Evolutionary conservation across 35 echinoderm and acorn worm species (phyloP), one percentile per base, ranked within the genome.

Genomic region (Diadema setosum): DNA sequence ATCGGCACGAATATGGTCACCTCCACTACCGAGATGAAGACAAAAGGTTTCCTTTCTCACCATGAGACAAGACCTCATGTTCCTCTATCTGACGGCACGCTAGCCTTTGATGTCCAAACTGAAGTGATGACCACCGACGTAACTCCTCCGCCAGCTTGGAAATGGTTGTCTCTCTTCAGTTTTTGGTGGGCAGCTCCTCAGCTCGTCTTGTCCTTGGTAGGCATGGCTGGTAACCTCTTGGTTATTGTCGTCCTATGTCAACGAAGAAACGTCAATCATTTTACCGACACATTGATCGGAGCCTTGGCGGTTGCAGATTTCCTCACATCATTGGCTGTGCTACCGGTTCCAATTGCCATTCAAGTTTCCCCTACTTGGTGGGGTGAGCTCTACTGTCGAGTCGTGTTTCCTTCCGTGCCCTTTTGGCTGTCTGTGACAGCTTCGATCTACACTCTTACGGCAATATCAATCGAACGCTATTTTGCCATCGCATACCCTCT

Each of bases 271-370:
- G 48, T 70, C 8, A n/a, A 26, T 24, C 20, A 44, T 42, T 64
- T 75, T 37, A 87, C 94, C 27, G 88, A 93, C 50, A 89, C 73
- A 46, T 86, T 91, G 27, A 87, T 95, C 14, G 82, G 65, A 57
- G 58, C 83, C 1, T 48, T 95, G 42, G 93, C 88, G 0, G 42
- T 95, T 3, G 93, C 93, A 21, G 93, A 95, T 91, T 39, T 95
- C 0, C 37, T 91, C n/a, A 91, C 93, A 17, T 91, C 93, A 4
- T 34, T 82, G 4, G 46, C 67, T 49, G 58, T 91, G 26, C 64
- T 84, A 8, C 93, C 93, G 2, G 36, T 87, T 36, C 93, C 93
- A 33, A 9, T 29, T 4, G 70, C 73, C 5, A 42, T 3, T 6
- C 5, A 33, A 17, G 89, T 91, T n/a, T 61, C 84, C 0, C 5